These are phyloP conservation scores for Andricus grossulariae DNA, from an alignment of 1,140 invertebrate species.

Conservation along the genomic window DNA sequence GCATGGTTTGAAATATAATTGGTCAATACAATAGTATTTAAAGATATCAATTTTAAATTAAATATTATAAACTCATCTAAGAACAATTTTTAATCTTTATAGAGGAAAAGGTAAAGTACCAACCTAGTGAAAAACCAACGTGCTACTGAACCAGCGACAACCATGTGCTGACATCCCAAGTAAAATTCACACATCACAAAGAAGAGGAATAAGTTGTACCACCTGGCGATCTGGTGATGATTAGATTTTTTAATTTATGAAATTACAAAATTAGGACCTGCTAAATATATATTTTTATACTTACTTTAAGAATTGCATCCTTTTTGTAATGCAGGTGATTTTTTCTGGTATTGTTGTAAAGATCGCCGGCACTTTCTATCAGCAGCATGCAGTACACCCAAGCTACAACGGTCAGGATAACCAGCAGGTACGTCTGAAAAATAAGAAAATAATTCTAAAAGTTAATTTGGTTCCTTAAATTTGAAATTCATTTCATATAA, in stretches of 20 bases:
- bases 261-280: background rate
- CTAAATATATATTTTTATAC: background rate
- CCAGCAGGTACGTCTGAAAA: constrained; percentile 80
- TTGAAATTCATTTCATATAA: background rate
- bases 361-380: constrained; percentile 81
- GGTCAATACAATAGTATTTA: no score
- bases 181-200: constrained; percentile 86
- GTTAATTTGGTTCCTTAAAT: constrained; percentile 25
- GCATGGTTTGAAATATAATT: no score
- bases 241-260: constrained; percentile 33
- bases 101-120: constrained; percentile 19
- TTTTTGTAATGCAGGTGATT: constrained; percentile 76
- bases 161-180: constrained; percentile 86
- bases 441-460: constrained; percentile 14
- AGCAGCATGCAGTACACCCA: constrained; percentile 80
- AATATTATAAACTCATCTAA: no score
- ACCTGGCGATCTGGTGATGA: constrained; percentile 77
- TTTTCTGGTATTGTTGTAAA: constrained; percentile 67
- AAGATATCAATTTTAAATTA: no score
- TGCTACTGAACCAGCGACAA: constrained; percentile 85
- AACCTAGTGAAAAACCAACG: constrained; percentile 88
- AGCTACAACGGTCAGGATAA: constrained; percentile 76
- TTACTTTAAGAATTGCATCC: constrained; percentile 75
- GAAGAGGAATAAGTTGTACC: constrained; percentile 83
- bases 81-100: background rate